Evolutionary conservation across 2,888 invertebrate genomes (phyloP), one percentile per base, ranked within the genome.

Genomic region (Hipparchia semele): DNA sequence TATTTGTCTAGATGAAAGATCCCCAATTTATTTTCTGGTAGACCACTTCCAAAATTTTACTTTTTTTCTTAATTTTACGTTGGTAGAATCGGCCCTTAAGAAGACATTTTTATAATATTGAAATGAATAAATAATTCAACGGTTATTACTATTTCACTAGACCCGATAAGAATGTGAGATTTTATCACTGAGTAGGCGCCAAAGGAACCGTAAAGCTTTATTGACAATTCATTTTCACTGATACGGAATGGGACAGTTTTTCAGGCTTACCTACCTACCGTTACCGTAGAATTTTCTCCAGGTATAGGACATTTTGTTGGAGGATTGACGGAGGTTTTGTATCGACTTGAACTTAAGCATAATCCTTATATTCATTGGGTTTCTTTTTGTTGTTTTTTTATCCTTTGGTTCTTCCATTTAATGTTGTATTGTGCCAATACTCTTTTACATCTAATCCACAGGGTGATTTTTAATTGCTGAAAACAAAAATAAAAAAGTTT

Each of bases 181-280:
- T 73, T 73, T 73, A 72, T 73, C 68, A 71, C 72, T 53, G 45
- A 73, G 75, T 73, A 76, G 70, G 74, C 68, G 72, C 77, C 76
- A 12, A 62, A 77, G 76, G 80, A 73, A 68, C 70, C 78, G 76
- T 80, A 78, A 80, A 80, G 77, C 78, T 82, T 81, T 81, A 85
- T 85, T 83, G 84, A 82, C 84, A 83, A 84, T 85, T 82, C 81
- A 78, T 81, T 81, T 81, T 76, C 76, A 81, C 79, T 82, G 84
- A 81, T 79, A 81, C 80, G 82, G 79, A 80, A 82, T 70, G 51
- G 65, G 56, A 58, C 66, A 62, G 74, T 77, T 80, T 80, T 82
- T 79, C 75, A 76, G 76, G 78, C 76, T 80, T 49, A 39, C 39
- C 39, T 80, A 80, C 80, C 79, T 81, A 79, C 77, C 76, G 33